Conservation (phyloP, 2,113 vertebrate genomes). For the Chaetura pelagica region DNA sequence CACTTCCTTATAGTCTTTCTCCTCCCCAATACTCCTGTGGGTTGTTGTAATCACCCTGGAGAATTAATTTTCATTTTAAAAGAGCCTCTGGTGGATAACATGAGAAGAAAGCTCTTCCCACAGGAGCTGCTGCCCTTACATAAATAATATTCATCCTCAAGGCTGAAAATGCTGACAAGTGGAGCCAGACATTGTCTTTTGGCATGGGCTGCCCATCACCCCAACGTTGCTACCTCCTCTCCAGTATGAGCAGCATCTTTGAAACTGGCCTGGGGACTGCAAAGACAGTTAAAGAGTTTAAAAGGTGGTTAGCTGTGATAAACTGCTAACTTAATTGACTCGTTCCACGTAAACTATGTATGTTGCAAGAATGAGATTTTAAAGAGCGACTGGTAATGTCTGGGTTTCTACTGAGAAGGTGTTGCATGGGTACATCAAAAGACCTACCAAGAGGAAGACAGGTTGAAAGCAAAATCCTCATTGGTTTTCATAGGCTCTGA, state of each 20-base stretch:
- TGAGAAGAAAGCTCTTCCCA: not conserved
- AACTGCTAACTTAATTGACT: not conserved
- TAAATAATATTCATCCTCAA: not conserved
- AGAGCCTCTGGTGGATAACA: not conserved
- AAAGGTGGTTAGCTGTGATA: not conserved
- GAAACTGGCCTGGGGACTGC: not conserved
- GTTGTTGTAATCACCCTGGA: not conserved
- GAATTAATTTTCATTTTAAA: constrained; percentile 30
- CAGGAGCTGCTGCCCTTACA: not conserved
- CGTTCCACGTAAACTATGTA: not conserved
- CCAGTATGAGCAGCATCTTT: not conserved
- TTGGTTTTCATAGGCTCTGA: not conserved
- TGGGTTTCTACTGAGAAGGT: not conserved
- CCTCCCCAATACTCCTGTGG: not conserved
- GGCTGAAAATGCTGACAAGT: constrained; percentile 1
- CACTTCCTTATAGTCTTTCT: not conserved
- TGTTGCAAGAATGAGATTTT: not conserved
- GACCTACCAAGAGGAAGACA: not conserved
- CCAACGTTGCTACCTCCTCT: accelerated
- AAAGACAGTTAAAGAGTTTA: not conserved
- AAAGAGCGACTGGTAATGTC: not conserved
- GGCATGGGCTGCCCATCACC: not conserved
- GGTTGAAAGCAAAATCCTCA: not conserved
- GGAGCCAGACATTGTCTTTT: not conserved
- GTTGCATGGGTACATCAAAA: not conserved